Base-by-base conservation (phyloP, 2,888 invertebrate species). In the Geotrupes spiniger region DNA sequence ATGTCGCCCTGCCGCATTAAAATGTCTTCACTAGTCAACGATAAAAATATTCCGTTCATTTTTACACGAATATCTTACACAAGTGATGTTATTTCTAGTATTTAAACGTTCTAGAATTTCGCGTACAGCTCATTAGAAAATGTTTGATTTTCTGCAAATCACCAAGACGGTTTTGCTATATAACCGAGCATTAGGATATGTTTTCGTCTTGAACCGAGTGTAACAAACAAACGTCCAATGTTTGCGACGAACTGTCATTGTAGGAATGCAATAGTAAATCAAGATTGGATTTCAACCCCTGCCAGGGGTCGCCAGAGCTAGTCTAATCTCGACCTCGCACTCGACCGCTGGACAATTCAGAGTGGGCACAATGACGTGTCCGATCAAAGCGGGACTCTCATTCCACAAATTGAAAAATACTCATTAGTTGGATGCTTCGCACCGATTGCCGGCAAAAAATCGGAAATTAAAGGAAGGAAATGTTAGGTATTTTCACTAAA, bases 371-470 rank as follows among this genome's bases (percentile, higher is more conserved):
- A 71, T 70, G 68, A 70, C 68, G 70, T 70, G 70, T 70, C 60
- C 67, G 67, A 69, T 71, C 72, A 71, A 72, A 71, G 71, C 64
- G 63, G 21, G 54, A 53, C 63, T 66, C 66, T 69, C 69, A 70
- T 72, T 69, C 70, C 65, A 71, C 70, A 72, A 73, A 73, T 72
- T 73, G 72, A 73, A 73, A 73, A 73, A 73, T 73, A 72, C 72
- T 73, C 73, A 72, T 73, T 73, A 73, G 71, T 66, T 69, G 70
- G 69, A 72, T 70, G 71, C 68, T 70, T 70, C 69, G 63, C 70
- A 66, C 69, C 49, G 49, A 49, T 49, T 49, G 49, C 45, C 49
- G 49, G 40, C 45, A 45, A 49, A 49, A 49, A 49, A 49, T 45
- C 45, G 45, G 49, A 45, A 49, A 49, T 45, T 49, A 49, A 49